Evolutionary conservation across 2,888 invertebrate species (phyloP), one percentile per base, ranked within the genome.

Genomic region (Conchocele bisecta): DNA sequence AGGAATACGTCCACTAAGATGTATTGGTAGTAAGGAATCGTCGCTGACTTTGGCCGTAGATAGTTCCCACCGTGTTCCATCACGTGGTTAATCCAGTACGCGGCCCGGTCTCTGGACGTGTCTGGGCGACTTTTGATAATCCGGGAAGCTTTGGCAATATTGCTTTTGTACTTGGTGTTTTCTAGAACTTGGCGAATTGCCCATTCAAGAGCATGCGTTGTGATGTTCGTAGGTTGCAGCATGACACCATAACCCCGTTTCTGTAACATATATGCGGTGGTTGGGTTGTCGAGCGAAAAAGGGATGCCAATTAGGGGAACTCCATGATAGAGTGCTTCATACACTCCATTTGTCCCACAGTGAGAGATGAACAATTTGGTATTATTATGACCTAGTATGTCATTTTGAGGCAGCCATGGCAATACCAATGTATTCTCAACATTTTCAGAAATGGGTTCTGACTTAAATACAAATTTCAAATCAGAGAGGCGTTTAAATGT

Each of bases 41-140:
- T 68, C 37, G 73, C 58, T 3, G 69, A 73, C 24, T 72, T 17
- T 1, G 86, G 79, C n/a, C 75, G 68, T 42, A 86, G 57, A 51
- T 84, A 81, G 13, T 54, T 63, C 3, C 80, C 81, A 11, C 86
- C 86, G 75, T 78, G 79, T 66, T 79, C 70, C 11, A 86, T 65
- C 41, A 86, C 76, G 54, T 84, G 82, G 56, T 86, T 85, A 15
- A 86, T 66, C 83, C 84, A 85, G 44, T 63, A 82, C 4, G 78
- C 82, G 7, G 83, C 83, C 42, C 81, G 71, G 37, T 82, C 68
- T 22, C 48, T 37, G 5, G 86, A 81, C 24, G 63, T 68, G 29
- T 63, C 39, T 35, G 58, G 48, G 22, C 67, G 56, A 24, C 48
- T 50, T 3, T 59, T 57, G 31, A 75, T 78, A n/a, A 83, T 70